Conservation (phyloP, 2,888 invertebrate species). For the Morpho helenor region DNA sequence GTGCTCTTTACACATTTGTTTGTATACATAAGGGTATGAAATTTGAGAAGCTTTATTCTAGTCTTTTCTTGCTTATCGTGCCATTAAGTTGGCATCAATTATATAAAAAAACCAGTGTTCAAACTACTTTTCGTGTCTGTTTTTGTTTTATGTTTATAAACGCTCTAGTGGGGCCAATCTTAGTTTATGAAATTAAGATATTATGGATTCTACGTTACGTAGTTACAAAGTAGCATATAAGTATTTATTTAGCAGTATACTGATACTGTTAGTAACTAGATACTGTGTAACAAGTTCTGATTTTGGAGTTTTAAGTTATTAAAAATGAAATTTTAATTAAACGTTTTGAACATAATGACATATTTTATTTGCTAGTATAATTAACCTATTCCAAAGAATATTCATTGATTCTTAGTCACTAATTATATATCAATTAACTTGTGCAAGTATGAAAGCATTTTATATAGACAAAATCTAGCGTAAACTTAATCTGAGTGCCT, state of each 20-base stretch:
- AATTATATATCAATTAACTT: too few species aligned
- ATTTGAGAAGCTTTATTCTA: constrained; percentile 77
- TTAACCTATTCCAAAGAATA: too few species aligned
- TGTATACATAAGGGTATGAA: constrained; percentile 52
- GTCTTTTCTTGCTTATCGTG: constrained; percentile 69
- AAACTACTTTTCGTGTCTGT: constrained; percentile 34
- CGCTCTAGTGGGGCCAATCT: constrained; percentile 70
- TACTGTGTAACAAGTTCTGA: constrained; percentile 62
- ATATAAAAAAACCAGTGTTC: constrained; percentile 51
- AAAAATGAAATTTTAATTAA: constrained; percentile 69
- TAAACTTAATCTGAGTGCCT: too few species aligned
- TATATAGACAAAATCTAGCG: too few species aligned
- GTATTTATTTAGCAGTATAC: constrained; percentile 75
- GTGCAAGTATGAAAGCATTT: too few species aligned
- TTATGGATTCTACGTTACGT: constrained; percentile 40
- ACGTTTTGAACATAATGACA: constrained; percentile 55
- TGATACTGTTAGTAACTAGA: constrained; percentile 45
- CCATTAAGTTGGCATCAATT: constrained; percentile 56
- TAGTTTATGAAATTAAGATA: constrained; percentile 49
- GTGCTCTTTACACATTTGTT: constrained; percentile 48
- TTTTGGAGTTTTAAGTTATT: constrained; percentile 76
- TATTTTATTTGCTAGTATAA: constrained; percentile 20
- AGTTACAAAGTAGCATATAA: constrained; percentile 61
- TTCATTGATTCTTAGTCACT: too few species aligned
- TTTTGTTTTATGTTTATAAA: constrained; percentile 38